Percentiles rank a stretch among this genome's conserved stretches.
phyloP scores from a whole-genome alignment of 2,888 invertebrate species.

The Suillia variegata region DNA sequence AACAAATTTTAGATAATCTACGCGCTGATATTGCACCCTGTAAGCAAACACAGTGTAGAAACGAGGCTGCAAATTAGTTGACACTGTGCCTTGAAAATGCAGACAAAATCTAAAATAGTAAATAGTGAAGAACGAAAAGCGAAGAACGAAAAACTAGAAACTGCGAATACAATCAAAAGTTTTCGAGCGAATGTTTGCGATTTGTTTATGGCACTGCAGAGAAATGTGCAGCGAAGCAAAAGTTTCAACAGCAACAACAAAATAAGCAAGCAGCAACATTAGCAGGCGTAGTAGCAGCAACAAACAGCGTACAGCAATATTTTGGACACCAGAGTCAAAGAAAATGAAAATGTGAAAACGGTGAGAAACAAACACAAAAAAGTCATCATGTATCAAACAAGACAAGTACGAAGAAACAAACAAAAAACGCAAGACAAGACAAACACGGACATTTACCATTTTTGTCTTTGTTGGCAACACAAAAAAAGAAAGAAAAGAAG shows the following conservation, averaged over 20 bases:
- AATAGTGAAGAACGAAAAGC: constrained; percentile 4
- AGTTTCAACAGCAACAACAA: background rate
- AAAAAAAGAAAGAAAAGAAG: background rate
- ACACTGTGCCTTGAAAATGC: background rate
- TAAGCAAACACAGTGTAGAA: background rate
- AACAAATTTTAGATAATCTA: background rate
- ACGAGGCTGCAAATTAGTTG: background rate
- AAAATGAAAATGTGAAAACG: background rate
- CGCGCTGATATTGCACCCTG: background rate
- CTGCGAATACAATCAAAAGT: constrained; percentile 14
- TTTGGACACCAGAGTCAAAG: background rate
- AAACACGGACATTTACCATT: background rate
- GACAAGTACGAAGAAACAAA: background rate
- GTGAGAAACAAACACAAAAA: background rate
- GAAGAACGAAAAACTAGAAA: background rate
- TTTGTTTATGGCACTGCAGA: constrained; percentile 16
- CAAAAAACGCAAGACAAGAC: no score
- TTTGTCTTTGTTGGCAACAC: no score
- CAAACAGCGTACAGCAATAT: background rate
- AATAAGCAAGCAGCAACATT: background rate
- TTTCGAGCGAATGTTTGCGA: constrained; percentile 11
- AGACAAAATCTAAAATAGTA: background rate
- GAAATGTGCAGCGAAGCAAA: background rate
- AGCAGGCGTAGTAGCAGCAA: background rate
- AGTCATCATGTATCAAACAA: constrained; percentile 3